A percentile compares a stretch with the other conserved stretches of the same genome.
These are phyloP conservation scores for Solenopsis fugax DNA, from an alignment of 1,140 invertebrate genomes.

Conservation along the genomic window DNA sequence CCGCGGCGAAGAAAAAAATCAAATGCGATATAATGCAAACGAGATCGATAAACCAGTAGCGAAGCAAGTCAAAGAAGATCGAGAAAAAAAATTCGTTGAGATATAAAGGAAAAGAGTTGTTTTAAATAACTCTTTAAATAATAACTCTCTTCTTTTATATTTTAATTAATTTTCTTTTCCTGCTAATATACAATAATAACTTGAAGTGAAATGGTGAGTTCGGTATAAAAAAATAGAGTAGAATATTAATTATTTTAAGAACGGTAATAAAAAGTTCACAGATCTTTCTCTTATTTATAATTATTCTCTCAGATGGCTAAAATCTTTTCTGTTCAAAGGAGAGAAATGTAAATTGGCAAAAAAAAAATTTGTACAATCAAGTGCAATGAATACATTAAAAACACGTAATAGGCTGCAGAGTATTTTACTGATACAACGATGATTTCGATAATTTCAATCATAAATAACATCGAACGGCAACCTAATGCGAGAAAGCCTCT, in stretches of 20 bases:
- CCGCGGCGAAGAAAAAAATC: not conserved
- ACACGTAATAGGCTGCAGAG: not conserved
- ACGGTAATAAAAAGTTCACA: not conserved
- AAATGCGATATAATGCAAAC: constrained; percentile 8
- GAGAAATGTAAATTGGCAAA: not conserved
- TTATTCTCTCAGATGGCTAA: not conserved
- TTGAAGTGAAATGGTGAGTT: not conserved
- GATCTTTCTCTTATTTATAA: not conserved
- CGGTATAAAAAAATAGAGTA: not conserved
- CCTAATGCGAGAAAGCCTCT: not conserved
- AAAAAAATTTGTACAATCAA: not conserved
- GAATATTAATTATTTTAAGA: not conserved
- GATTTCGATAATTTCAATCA: not conserved
- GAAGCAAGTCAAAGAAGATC: too few relatives aligned
- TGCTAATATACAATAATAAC: not conserved
- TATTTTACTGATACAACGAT: not conserved
- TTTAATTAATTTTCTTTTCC: constrained; percentile 1
- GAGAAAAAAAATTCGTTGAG: not conserved
- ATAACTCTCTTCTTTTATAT: not conserved
- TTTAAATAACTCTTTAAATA: not conserved
- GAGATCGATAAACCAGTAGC: constrained; percentile 4
- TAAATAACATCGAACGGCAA: constrained; percentile 24
- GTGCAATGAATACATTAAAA: not conserved
- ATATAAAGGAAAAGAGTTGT: not conserved
- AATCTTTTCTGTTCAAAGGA: not conserved